These are phyloP conservation scores for Lophura nycthemera DNA, from an alignment of 2,113 vertebrate genomes.

Conservation along the genomic window DNA sequence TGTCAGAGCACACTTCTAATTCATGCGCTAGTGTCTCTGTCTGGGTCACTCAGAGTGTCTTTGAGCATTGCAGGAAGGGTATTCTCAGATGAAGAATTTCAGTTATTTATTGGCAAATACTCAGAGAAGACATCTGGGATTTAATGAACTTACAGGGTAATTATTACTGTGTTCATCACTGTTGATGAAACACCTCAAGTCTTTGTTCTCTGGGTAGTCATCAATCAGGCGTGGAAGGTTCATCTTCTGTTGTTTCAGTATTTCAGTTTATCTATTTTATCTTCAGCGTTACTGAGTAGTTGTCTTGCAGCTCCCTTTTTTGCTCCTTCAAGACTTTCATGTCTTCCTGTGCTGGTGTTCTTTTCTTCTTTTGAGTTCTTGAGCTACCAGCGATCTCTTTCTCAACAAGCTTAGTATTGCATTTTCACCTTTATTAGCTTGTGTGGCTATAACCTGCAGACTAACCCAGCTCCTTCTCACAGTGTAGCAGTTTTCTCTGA, in stretches of 20 bases:
- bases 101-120: neutral
- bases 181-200: neutral
- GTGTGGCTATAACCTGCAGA: neutral
- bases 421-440: neutral
- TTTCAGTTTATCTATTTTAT: neutral
- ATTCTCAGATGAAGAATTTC: neutral
- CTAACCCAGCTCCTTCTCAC: constrained; percentile 1
- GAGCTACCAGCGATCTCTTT: neutral
- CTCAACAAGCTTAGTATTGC: neutral
- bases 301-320: neutral
- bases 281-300: neutral
- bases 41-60: neutral
- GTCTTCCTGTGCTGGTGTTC: neutral
- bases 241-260: neutral
- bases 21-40: neutral
- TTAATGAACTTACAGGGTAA: neutral
- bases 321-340: neutral
- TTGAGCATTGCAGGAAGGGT: neutral
- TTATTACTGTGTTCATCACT: neutral
- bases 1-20: neutral
- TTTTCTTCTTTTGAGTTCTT: neutral
- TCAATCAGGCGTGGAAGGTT: neutral
- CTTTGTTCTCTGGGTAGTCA: neutral
- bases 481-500: constrained; percentile 31
- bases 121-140: neutral